Percentiles rank a stretch among this genome's conserved stretches.
Evolutionary conservation across 2,888 invertebrate genomes (phyloP).

Genomic region (Phortica magna): DNA sequence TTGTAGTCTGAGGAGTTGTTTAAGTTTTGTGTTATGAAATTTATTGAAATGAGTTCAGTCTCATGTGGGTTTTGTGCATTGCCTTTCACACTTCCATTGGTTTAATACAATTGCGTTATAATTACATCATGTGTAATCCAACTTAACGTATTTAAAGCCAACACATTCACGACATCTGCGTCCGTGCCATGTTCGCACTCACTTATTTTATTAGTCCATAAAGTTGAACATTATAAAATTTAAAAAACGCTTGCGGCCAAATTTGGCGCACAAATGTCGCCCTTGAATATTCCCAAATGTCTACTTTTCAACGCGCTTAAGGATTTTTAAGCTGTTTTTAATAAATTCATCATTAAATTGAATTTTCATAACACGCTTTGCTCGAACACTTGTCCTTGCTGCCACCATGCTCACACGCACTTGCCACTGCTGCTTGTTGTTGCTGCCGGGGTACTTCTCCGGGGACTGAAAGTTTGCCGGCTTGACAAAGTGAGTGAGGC

Average conservation of each 20-base stretch:
- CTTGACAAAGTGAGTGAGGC: conserved; percentile 25
- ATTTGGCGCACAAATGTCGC: conserved; percentile 46
- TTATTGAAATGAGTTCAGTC: not conserved
- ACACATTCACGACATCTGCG: not conserved
- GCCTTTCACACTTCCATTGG: not conserved
- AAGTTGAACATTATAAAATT: conserved; percentile 64
- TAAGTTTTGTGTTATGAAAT: no score
- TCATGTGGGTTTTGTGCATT: not conserved
- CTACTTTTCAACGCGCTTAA: conserved; percentile 70
- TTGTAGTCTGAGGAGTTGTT: no score
- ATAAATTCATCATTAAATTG: conserved; percentile 77
- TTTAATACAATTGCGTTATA: not conserved
- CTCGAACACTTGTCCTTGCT: conserved; percentile 65
- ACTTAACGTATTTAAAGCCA: not conserved
- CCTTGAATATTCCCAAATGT: conserved; percentile 70
- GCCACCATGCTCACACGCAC: conserved; percentile 47
- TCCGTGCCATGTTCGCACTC: not conserved
- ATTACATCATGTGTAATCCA: not conserved
- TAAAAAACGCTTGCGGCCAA: conserved; percentile 59
- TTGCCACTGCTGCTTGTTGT: not conserved
- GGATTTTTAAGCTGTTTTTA: conserved; percentile 73
- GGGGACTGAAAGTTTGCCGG: conserved; percentile 4
- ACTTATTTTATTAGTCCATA: conserved; percentile 59
- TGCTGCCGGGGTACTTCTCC: conserved; percentile 9
- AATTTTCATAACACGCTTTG: conserved; percentile 75